These are phyloP conservation scores for Leptopilina myrica DNA, from an alignment of 2,888 invertebrate species.

Conservation along the genomic window DNA sequence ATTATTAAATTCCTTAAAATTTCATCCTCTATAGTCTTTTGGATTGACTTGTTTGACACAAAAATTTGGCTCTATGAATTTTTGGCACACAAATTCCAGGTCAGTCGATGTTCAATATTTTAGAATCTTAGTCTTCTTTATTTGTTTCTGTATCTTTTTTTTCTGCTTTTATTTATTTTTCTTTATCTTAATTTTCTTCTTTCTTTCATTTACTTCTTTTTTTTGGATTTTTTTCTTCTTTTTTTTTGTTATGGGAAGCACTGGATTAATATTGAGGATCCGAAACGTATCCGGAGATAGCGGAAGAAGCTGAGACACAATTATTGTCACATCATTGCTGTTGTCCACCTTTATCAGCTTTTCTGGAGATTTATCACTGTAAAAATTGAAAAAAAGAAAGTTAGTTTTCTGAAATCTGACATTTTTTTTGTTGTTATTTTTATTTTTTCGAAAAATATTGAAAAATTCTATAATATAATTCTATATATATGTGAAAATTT, in stretches of 20 bases:
- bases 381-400: slow-evolving; percentile 56
- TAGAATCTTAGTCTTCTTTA: slow-evolving; percentile 38
- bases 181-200: slow-evolving; percentile 42
- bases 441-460: no score
- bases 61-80: slow-evolving; percentile 24
- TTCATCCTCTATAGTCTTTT: slow-evolving; percentile 36
- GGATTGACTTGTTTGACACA: slow-evolving; percentile 37
- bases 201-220: slow-evolving; percentile 47
- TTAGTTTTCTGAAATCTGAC: neutral
- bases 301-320: slow-evolving; percentile 65
- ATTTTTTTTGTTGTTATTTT: no score
- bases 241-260: slow-evolving; percentile 69
- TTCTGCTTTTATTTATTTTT: slow-evolving; percentile 35
- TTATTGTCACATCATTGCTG: slow-evolving; percentile 76
- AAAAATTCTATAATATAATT: no score
- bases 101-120: slow-evolving; percentile 43
- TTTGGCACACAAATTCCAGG: slow-evolving; percentile 36
- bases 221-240: slow-evolving; percentile 54
- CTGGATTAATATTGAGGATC: slow-evolving; percentile 66
- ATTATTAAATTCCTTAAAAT: slow-evolving; percentile 46
- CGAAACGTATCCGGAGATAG: slow-evolving; percentile 67
- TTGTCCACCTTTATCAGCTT: slow-evolving; percentile 68
- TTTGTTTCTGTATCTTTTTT: no score
- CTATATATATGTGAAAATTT: no score
- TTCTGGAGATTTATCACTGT: slow-evolving; percentile 70